Percentiles rank a stretch among this genome's conserved stretches.
These are phyloP conservation scores for Alethe castanea DNA, from an alignment of 2,113 vertebrate genomes.

Conservation along the genomic window DNA sequence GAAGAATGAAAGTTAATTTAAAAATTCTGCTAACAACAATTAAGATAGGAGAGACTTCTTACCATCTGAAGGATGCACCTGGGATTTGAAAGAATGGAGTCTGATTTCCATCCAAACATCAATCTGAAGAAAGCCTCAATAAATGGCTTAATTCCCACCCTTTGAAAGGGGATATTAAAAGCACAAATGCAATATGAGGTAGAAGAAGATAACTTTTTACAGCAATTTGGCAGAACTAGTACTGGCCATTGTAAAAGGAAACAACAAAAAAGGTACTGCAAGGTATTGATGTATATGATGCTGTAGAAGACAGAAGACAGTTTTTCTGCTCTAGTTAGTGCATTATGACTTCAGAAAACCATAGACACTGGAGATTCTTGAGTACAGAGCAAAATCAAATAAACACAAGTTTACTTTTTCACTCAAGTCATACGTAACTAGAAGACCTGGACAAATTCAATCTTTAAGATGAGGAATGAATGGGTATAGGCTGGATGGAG, in stretches of 20 bases:
- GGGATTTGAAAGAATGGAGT: background rate
- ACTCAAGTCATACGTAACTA: background rate
- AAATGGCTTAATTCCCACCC: background rate
- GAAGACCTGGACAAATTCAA: background rate
- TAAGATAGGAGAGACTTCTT: background rate
- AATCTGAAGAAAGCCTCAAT: background rate
- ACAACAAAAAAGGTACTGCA: background rate
- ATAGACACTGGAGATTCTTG: background rate
- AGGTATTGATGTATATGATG: background rate
- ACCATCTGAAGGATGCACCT: background rate
- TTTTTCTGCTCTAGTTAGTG: background rate
- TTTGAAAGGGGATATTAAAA: background rate
- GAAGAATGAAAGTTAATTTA: background rate
- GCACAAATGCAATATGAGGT: background rate
- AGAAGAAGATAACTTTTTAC: background rate
- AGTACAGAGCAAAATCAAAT: background rate
- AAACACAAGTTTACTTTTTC: background rate
- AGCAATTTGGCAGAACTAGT: background rate
- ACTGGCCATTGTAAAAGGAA: background rate
- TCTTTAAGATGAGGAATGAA: background rate
- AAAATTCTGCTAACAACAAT: background rate
- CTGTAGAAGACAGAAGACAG: background rate
- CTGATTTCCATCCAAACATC: background rate
- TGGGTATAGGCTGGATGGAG: background rate
- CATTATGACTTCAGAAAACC: background rate